A percentile compares a stretch with the other conserved stretches of the same genome.
phyloP scores from a whole-genome alignment of 2,888 invertebrate species.

The Hoplodrina blanda region DNA sequence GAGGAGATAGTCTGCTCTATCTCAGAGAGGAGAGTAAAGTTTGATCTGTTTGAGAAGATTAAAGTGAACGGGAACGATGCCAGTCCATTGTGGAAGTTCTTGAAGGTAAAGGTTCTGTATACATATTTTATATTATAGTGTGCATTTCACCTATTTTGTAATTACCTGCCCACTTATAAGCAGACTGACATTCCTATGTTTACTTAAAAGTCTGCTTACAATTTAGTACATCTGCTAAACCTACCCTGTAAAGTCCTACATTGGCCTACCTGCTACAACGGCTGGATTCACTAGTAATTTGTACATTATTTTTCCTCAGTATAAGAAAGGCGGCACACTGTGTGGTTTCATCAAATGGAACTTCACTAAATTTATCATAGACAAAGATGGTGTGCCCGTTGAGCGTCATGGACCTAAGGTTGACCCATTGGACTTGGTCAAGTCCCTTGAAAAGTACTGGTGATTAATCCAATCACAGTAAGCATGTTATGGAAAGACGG shows the following conservation, averaged over 20 bases:
- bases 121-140: constrained; percentile 14
- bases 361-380: constrained; percentile 95
- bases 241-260: no score
- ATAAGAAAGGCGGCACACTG: constrained; percentile 89
- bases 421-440: constrained; percentile 88
- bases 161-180: no score
- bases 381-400: constrained; percentile 93
- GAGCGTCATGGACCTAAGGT: constrained; percentile 92
- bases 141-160: neutral
- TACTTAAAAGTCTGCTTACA: no score
- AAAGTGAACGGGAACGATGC: constrained; percentile 92
- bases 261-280: no score
- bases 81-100: constrained; percentile 92
- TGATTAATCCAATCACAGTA: constrained; percentile 60
- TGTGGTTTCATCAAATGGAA: constrained; percentile 96
- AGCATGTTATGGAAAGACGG: constrained; percentile 28
- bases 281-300: no score
- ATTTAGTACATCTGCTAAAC: no score
- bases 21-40: constrained; percentile 91
- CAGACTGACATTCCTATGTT: no score
- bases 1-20: constrained; percentile 92
- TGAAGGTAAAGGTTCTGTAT: constrained; percentile 86
- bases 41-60: constrained; percentile 93
- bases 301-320: constrained; percentile 70
- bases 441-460: constrained; percentile 91